Evolutionary conservation across 2,888 invertebrate species (phyloP).

Genomic region (Lissocephala sabroskyi): DNA sequence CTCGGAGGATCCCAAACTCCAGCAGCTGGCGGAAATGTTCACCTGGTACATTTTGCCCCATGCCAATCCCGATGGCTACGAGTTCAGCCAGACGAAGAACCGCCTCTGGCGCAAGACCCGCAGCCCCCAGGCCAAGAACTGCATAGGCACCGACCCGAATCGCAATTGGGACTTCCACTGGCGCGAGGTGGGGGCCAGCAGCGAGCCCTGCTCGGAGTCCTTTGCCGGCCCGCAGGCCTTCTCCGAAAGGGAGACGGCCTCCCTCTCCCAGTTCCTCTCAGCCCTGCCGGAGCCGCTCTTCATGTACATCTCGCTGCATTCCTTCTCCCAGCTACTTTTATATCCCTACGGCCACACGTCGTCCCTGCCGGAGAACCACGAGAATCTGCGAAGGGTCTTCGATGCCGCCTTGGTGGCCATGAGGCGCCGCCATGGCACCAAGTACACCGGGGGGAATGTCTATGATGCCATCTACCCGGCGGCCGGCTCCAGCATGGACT

Average conservation of each 20-base stretch:
- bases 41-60: conserved; percentile 85
- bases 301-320: conserved; percentile 82
- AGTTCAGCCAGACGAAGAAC: conserved; percentile 75
- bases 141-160: conserved; percentile 83
- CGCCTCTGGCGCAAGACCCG: conserved; percentile 81
- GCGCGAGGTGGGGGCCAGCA: conserved; percentile 77
- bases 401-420: conserved; percentile 58
- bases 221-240: conserved; percentile 80
- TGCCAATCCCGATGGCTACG: conserved; percentile 86
- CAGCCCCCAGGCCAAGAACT: conserved; percentile 72
- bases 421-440: conserved; percentile 69
- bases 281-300: conserved; percentile 74
- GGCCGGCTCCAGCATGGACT: conserved; percentile 78
- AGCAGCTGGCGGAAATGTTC: conserved; percentile 74
- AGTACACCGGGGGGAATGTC: conserved; percentile 72
- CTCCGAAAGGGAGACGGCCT: conserved; percentile 79
- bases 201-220: conserved; percentile 76
- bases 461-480: conserved; percentile 74
- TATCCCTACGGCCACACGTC: conserved; percentile 78
- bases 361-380: conserved; percentile 73
- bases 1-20: conserved; percentile 73
- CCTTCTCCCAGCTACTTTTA: conserved; percentile 81
- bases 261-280: conserved; percentile 75
- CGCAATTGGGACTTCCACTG: conserved; percentile 84
- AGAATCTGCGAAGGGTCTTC: conserved; percentile 72